A percentile compares a stretch with the other conserved stretches of the same genome.
Evolutionary conservation across 2,113 vertebrate species (phyloP).

Genomic region (Silurus meridionalis): DNA sequence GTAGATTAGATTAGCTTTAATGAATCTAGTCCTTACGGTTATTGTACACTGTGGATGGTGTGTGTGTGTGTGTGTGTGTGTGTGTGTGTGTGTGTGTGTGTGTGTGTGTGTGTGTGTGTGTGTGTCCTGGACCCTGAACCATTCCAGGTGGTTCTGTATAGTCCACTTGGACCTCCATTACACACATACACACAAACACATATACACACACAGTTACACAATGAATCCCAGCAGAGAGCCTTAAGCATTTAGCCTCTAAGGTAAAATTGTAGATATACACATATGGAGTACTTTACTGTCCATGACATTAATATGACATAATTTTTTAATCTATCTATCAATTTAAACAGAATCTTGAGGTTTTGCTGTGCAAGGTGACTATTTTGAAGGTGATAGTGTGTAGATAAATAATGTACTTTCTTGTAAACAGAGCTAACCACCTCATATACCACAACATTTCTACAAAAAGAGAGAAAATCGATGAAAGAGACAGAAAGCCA

Average conservation of each 20-base stretch:
- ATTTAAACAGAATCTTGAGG: not conserved
- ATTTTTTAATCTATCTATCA: not conserved
- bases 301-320: conserved; percentile 14
- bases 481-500: not conserved
- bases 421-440: no score
- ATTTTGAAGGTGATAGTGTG: no score
- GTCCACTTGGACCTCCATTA: not conserved
- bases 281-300: not conserved
- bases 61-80: not conserved
- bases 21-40: not conserved
- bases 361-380: not conserved
- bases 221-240: not conserved
- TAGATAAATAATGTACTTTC: no score
- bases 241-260: conserved; percentile 4
- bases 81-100: not conserved
- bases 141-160: not conserved
- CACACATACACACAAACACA: not conserved
- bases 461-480: not conserved
- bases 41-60: not conserved
- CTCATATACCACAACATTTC: not conserved
- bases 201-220: not conserved
- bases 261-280: not conserved
- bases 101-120: not conserved
- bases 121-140: not conserved
- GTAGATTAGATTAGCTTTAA: conserved; percentile 28